Conservation (phyloP, 2,113 vertebrate species). For the Saguinus midas region DNA sequence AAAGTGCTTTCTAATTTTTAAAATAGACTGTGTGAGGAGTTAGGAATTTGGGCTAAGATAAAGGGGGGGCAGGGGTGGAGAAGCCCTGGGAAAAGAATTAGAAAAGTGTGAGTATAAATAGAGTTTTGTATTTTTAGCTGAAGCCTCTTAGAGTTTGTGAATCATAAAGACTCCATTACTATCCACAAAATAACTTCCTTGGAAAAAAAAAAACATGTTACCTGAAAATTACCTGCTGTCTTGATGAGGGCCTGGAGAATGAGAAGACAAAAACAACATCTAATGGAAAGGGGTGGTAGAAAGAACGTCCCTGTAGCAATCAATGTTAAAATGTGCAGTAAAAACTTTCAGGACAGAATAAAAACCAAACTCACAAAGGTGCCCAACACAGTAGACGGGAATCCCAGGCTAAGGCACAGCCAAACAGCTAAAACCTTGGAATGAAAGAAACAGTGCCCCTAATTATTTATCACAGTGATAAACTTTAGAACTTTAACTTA, state of each 20-base stretch:
- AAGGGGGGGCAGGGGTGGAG: background rate
- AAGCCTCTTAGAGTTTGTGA: background rate
- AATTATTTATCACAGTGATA: background rate
- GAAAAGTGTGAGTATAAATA: background rate
- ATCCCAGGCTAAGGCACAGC: background rate
- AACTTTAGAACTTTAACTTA: background rate
- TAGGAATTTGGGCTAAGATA: background rate
- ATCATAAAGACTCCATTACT: background rate
- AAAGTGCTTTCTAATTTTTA: conserved; percentile 45
- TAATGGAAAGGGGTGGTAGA: background rate
- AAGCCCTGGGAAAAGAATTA: background rate
- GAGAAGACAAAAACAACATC: background rate
- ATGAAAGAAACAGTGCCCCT: background rate
- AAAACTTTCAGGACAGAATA: background rate
- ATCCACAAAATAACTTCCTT: background rate
- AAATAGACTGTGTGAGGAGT: conserved; percentile 12
- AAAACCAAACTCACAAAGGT: background rate
- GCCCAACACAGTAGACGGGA: background rate
- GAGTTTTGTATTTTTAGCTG: background rate
- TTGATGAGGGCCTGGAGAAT: background rate
- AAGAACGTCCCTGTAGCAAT: background rate
- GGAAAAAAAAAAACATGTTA: background rate
- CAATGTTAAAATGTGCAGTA: background rate
- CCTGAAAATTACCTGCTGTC: background rate
- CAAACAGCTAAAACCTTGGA: background rate